A percentile compares a stretch with the other conserved stretches of the same genome.
Evolutionary conservation across 2,113 vertebrate genomes (phyloP).

Genomic region (Nesogale talazaci): DNA sequence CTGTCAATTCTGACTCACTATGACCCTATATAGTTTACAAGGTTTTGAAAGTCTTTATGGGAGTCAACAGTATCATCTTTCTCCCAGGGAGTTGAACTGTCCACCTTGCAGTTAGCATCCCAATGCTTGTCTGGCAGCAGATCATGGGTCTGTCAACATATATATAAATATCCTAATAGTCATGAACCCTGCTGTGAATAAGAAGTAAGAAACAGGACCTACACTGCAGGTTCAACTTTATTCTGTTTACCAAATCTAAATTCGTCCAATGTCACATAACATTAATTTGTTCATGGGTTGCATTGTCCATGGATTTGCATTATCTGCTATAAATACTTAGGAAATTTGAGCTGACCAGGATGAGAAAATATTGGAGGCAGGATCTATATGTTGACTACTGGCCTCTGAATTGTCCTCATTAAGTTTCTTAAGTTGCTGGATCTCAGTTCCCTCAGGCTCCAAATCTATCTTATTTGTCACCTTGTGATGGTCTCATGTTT

Average conservation of each 20-base stretch:
- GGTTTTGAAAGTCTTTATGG: no score
- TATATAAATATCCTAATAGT: constrained; percentile 23
- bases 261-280: not conserved
- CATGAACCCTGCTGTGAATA: not conserved
- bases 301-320: not conserved
- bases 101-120: no score
- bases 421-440: not conserved
- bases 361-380: not conserved
- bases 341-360: not conserved
- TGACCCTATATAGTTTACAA: no score
- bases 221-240: not conserved
- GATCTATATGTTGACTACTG: not conserved
- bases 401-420: not conserved
- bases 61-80: no score
- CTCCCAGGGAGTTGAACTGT: no score
- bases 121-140: no score
- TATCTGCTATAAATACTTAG: not conserved
- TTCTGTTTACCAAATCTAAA: not conserved
- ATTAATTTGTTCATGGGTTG: not conserved
- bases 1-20: no score
- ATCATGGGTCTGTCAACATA: not conserved
- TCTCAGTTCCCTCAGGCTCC: not conserved
- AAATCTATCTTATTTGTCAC: not conserved
- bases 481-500: not conserved
- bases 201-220: not conserved